Evolutionary conservation across 2,888 invertebrate species (phyloP).

Genomic region (Parapristionchus giblindavisi): DNA sequence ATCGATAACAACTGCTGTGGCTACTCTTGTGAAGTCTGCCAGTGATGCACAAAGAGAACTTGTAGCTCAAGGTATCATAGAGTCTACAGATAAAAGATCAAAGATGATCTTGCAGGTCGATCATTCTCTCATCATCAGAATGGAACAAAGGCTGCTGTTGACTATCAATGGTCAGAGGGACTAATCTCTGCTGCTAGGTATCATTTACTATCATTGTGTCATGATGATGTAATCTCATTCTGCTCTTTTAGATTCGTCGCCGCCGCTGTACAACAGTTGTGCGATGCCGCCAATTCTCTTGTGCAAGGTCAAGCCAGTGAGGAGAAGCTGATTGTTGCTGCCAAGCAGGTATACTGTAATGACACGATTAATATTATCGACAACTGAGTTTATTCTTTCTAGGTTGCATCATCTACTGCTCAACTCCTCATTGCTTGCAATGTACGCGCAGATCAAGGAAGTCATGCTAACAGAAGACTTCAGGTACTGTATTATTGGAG

Average conservation of each 20-base stretch:
- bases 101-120: conserved; percentile 37
- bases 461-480: conserved; percentile 88
- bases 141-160: conserved; percentile 32
- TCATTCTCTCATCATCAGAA: conserved; percentile 19
- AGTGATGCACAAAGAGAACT: conserved; percentile 95
- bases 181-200: conserved; percentile 75
- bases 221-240: neutral
- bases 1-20: conserved; percentile 94
- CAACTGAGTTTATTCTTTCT: conserved; percentile 23
- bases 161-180: conserved; percentile 70
- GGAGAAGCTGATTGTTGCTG: conserved; percentile 93
- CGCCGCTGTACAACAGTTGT: conserved; percentile 94
- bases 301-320: conserved; percentile 79
- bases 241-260: conserved; percentile 78
- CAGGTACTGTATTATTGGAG: conserved; percentile 70
- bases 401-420: conserved; percentile 93
- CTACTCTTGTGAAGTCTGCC: conserved; percentile 93
- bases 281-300: conserved; percentile 95
- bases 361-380: neutral
- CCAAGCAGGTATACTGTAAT: conserved; percentile 76
- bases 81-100: neutral
- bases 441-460: conserved; percentile 96
- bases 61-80: conserved; percentile 81
- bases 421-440: conserved; percentile 97
- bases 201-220: neutral